Evolutionary conservation across 64 coral and sea anemone species (phyloP).

Genomic region (Orbicella faveolata): DNA sequence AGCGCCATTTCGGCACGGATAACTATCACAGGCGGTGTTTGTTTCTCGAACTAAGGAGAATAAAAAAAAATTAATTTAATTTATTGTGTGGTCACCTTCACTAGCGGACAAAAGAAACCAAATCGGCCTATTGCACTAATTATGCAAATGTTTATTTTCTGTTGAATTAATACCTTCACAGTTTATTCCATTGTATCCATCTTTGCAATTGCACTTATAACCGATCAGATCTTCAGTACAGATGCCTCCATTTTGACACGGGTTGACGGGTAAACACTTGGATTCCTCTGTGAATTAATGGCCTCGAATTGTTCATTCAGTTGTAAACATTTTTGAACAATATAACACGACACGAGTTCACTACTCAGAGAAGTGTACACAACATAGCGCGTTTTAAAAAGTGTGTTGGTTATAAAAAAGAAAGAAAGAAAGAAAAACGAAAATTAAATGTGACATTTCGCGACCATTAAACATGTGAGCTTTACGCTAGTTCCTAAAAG

Average conservation of each 20-base stretch:
- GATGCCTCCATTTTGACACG: slow-evolving; percentile 77
- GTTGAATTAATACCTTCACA: slow-evolving; percentile 66
- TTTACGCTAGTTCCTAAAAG: no score
- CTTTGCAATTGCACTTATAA: slow-evolving; percentile 78
- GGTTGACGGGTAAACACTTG: slow-evolving; percentile 85
- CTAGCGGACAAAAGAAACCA: neutral
- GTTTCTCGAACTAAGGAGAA: slow-evolving; percentile 16
- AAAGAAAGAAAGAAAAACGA: no score
- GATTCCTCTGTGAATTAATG: slow-evolving; percentile 63
- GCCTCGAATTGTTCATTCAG: neutral
- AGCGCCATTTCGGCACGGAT: slow-evolving; percentile 67
- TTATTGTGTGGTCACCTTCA: no score
- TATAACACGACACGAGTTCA: no score
- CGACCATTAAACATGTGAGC: no score
- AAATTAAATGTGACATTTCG: no score
- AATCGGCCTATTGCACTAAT: neutral
- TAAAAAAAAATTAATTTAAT: no score
- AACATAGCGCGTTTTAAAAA: no score
- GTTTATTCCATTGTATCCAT: slow-evolving; percentile 68
- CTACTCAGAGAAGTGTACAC: no score
- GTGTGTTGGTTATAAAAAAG: no score
- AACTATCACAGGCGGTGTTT: slow-evolving; percentile 60
- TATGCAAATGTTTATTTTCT: no score
- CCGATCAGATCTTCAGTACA: slow-evolving; percentile 74
- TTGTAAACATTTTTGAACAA: neutral